Evolutionary conservation across 1,140 invertebrate genomes (phyloP), one percentile per base, ranked within the genome.

Genomic region (Tribolium castaneum): DNA sequence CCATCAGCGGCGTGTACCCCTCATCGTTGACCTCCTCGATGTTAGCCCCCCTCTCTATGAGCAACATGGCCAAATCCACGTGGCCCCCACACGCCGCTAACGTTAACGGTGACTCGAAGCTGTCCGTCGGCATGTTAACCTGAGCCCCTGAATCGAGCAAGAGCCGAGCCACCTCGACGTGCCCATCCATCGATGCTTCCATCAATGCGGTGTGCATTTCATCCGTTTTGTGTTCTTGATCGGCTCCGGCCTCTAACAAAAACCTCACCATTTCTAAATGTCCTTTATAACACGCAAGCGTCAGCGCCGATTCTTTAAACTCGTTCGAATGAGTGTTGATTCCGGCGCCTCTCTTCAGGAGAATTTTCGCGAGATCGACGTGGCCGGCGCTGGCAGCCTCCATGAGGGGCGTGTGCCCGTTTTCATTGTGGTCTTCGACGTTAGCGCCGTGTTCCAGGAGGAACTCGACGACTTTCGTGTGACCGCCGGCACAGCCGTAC

Each of bases 171-270:
- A 99, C 98, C 88, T 99, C 97, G 0, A 99, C 93, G 87, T 99
- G 98, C 1, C 98, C 98, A 89, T 99, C 98, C 98, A 99, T 99
- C 30, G 97, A 98, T 16, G 98, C 98, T 88, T 99, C 98, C 98
- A 99, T 99, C 1, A 99, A 88, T 19, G 98, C 98, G 1, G 98
- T 99, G 88, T 99, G 98, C 97, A 99, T 99, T 89, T 99, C 98
- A 88, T 99, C 98, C 0, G 98, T 98, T 90, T 98, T 98, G 89
- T 99, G 96, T 88, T 99, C 97, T 88, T 98, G 93, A 87, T 98
- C 96, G 16, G 98, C 97, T 80, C 97, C 97, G 81, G 96, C 95
- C 82, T 97, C 96, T 70, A 99, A 87, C 76, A 99, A 90, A 86
- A 97, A 98, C 74, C 96, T 91, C n/a, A 99, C 98, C 96, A 99